phyloP scores from a whole-genome alignment of 2,113 vertebrate species.

The Paedocypris sp. region DNA sequence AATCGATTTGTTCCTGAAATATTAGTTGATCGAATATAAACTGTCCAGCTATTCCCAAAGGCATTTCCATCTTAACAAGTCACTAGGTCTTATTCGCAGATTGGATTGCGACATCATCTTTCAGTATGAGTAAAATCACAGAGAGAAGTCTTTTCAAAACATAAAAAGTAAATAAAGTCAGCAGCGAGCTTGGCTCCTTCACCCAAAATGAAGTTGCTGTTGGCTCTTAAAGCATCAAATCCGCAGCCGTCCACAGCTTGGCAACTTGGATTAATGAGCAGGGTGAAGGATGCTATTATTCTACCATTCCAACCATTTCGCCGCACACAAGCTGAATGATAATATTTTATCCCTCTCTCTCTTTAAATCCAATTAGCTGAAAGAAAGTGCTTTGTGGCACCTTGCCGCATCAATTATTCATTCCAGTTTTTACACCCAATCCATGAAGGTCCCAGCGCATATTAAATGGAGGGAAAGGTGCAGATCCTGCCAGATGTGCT shows the following conservation, averaged over 20 bases:
- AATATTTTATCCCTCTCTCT: conserved; percentile 36
- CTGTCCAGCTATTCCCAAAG: too few relatives aligned
- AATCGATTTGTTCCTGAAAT: too few relatives aligned
- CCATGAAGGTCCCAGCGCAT: conserved; percentile 55
- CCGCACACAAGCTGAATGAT: conserved; percentile 23
- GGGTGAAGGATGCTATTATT: conserved; percentile 33
- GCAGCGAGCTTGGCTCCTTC: neutral
- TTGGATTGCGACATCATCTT: conserved; percentile 30
- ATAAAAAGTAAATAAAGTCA: conserved; percentile 18
- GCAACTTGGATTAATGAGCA: conserved; percentile 32
- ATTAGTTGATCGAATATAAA: too few relatives aligned
- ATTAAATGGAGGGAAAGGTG: conserved; percentile 48
- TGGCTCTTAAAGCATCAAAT: conserved; percentile 5
- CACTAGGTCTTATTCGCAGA: too few relatives aligned
- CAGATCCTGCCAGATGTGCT: conserved; percentile 54
- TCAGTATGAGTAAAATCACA: conserved; percentile 30
- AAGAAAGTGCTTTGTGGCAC: conserved; percentile 51
- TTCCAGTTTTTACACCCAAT: conserved; percentile 50
- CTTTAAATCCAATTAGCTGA: conserved; percentile 59
- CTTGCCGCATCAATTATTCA: conserved; percentile 60
- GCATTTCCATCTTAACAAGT: too few relatives aligned
- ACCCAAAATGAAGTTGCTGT: neutral
- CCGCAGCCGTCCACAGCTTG: conserved; percentile 12
- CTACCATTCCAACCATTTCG: conserved; percentile 31
- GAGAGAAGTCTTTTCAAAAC: too few relatives aligned